A percentile compares a stretch with the other conserved stretches of the same genome.
Conservation (phyloP, 64 coral and sea anemone genomes). For the Pocillopora verrucosa region DNA sequence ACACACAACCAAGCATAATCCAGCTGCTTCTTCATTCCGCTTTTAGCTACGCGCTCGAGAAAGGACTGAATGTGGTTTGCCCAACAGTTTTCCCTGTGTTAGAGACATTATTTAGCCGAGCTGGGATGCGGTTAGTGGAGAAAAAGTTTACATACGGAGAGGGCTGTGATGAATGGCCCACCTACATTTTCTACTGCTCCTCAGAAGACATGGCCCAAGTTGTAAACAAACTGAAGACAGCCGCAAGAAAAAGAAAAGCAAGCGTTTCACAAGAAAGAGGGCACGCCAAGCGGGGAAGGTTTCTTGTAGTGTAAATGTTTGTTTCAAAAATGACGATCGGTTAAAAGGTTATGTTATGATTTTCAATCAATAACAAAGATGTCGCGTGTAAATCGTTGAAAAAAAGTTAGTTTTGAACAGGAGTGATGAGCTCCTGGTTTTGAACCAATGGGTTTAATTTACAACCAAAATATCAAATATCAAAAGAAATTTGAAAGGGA, state of each 20-base stretch:
- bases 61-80: constrained; percentile 57
- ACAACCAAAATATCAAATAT: too few relatives aligned
- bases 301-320: not conserved
- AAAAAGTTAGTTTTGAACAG: too few relatives aligned
- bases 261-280: constrained; percentile 28
- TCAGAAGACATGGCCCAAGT: constrained; percentile 14
- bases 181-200: constrained; percentile 57
- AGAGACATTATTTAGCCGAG: constrained; percentile 69
- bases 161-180: constrained; percentile 51
- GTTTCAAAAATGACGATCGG: not conserved
- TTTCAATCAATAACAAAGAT: too few relatives aligned
- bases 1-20: constrained; percentile 44
- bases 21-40: constrained; percentile 48
- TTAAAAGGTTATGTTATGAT: not conserved
- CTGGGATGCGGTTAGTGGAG: constrained; percentile 58
- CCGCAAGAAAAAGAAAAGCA: constrained; percentile 6
- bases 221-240: not conserved
- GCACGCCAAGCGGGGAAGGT: constrained; percentile 9
- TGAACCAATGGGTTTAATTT: too few relatives aligned
- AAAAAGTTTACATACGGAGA: constrained; percentile 69
- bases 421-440: too few relatives aligned
- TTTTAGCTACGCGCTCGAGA: constrained; percentile 59
- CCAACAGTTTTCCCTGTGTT: constrained; percentile 66
- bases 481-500: too few relatives aligned
- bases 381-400: too few relatives aligned